Conservation (phyloP, 2,113 vertebrate genomes). For the Actinemys pallida region DNA sequence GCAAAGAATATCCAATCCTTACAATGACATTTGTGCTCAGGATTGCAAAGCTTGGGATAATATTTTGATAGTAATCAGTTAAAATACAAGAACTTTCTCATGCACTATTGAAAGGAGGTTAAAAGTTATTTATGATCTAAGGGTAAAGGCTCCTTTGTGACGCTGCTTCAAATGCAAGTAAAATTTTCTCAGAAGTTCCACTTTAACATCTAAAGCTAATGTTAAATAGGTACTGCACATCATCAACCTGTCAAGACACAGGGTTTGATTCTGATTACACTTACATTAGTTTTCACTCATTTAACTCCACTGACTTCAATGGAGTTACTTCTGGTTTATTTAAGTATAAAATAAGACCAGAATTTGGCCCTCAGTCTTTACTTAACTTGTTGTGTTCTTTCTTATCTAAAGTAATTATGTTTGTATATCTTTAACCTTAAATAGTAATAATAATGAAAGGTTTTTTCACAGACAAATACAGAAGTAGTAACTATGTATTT, state of each 20-base stretch:
- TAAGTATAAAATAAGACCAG: fast-evolving
- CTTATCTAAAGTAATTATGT: neutral
- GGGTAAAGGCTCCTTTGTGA: fast-evolving
- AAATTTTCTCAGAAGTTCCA: neutral
- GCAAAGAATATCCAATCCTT: fast-evolving
- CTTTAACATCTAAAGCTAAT: neutral
- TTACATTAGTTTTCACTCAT: neutral
- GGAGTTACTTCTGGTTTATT: neutral
- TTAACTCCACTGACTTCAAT: fast-evolving
- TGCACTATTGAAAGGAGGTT: fast-evolving
- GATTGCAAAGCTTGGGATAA: neutral
- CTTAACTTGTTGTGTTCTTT: neutral
- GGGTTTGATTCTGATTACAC: neutral
- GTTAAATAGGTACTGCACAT: neutral
- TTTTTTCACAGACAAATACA: fast-evolving
- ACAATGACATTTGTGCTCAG: neutral
- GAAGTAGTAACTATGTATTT: neutral
- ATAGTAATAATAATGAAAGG: neutral
- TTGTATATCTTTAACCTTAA: neutral
- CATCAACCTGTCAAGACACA: neutral
- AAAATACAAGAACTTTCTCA: neutral
- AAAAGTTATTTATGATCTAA: fast-evolving
- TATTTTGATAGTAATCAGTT: fast-evolving
- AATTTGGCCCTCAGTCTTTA: neutral
- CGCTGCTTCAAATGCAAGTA: fast-evolving